Evolutionary conservation across 2,888 invertebrate genomes (phyloP), one percentile per base, ranked within the genome.

Genomic region (Encarsia formosa): DNA sequence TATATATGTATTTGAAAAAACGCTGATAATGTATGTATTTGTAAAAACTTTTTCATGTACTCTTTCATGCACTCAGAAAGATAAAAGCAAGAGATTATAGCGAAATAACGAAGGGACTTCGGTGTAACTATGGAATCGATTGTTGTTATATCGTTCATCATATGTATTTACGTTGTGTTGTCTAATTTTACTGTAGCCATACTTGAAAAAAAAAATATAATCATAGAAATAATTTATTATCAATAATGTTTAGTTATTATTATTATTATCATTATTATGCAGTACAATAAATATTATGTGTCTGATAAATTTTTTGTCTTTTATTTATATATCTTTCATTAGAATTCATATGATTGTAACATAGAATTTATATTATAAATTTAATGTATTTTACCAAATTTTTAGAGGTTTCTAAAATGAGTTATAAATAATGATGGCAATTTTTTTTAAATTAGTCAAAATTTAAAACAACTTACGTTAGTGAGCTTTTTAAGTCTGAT

Each of bases 111-210:
- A 22, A 37, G 35, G 55, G 43, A 55, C 48, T 32, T 45, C 52
- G 61, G 63, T 65, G 63, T 65, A 61, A 62, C 66, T 63, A 60
- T 67, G 63, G 62, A 65, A 56, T 66, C 63, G 70, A 65, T 65
- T 61, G 62, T 69, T 66, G 68, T 70, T 69, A 68, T 67, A 57
- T 67, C 66, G 65, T 66, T 70, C 67, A 62, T 70, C 67, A 70
- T 64, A 66, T n/a, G n/a, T n/a, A n/a, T 69, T 69, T 67, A 70
- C 65, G 65, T 65, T 64, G 65, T 64, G 68, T 68, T 68, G 65
- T 65, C 67, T 68, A 67, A 68, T 67, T 68, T 65, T 65, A 67
- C 60, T 59, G 60, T 64, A 65, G 63, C 64, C 64, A 65, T 67
- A 56, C 41, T 50, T 56, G 50, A 42, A 56, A 63, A n/a, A n/a